Percentiles rank a stretch among this genome's conserved stretches.
These are phyloP conservation scores for Oikopleura albicans DNA, from an alignment of 23 tunicate species.

Conservation along the genomic window DNA sequence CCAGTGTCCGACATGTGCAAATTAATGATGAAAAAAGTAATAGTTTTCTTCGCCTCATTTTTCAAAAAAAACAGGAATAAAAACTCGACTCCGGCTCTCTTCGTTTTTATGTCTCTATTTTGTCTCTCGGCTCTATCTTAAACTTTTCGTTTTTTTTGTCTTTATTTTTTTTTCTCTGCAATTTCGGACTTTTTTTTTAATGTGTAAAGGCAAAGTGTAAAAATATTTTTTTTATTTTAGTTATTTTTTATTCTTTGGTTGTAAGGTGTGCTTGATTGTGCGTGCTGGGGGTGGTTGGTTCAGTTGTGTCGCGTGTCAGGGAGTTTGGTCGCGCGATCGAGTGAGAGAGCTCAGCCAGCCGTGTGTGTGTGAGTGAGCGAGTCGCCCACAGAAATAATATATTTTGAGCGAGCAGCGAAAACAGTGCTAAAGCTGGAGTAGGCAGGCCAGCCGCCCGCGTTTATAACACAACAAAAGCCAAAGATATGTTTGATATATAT, in stretches of 20 bases:
- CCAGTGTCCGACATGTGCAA: background rate
- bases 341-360: conserved; percentile 8
- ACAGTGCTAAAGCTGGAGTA: no score
- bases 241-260: background rate
- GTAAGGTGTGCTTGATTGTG: background rate
- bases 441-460: background rate
- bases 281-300: background rate
- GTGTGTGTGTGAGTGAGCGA: no score
- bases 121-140: no score
- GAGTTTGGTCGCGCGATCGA: background rate
- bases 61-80: no score
- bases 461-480: background rate
- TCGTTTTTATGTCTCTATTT: no score
- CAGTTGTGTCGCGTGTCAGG: background rate
- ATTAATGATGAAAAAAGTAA: background rate
- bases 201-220: no score
- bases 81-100: no score
- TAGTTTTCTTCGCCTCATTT: background rate
- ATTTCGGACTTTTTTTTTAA: no score
- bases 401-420: no score
- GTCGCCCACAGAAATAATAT: no score
- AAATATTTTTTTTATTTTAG: no score
- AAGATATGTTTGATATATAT: background rate
- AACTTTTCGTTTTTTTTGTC: background rate
- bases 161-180: background rate